Conservation (phyloP, 2,797 vertebrate species). For the Spondyliosoma cantharus region DNA sequence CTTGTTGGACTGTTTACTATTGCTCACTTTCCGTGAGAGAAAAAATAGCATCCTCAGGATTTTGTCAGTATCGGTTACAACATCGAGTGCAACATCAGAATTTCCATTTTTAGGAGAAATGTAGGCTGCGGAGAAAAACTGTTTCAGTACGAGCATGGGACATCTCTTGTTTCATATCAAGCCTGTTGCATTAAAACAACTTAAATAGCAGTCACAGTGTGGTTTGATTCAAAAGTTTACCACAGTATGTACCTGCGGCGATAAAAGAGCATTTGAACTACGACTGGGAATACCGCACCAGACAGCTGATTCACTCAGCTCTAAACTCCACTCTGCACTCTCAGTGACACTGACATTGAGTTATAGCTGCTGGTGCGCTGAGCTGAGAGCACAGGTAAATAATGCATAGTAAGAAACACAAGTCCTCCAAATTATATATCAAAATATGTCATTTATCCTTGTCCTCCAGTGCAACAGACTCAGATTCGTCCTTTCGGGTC, state of each 20-base stretch:
- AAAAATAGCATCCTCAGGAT: too few species aligned
- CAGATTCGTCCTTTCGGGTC: too few species aligned
- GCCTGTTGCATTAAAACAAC: constrained; percentile 6
- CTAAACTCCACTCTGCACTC: neutral
- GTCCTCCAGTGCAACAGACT: too few species aligned
- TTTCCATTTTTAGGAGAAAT: neutral
- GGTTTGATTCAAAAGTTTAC: neutral
- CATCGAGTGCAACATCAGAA: neutral
- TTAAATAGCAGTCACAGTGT: neutral
- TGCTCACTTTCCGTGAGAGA: too few species aligned
- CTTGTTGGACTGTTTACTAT: too few species aligned
- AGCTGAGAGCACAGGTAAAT: too few species aligned
- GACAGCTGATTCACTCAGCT: neutral
- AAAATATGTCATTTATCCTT: too few species aligned
- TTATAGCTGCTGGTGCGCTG: too few species aligned
- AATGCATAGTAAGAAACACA: too few species aligned
- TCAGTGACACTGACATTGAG: too few species aligned
- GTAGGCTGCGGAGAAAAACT: neutral
- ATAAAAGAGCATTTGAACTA: neutral
- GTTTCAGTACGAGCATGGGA: constrained; percentile 12
- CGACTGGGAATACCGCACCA: neutral
- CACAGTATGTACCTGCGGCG: neutral
- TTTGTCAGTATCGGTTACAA: neutral
- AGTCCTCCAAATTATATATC: too few species aligned
- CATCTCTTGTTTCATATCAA: neutral